phyloP scores from a whole-genome alignment of 2,888 invertebrate species.

The Plutella xylostella region DNA sequence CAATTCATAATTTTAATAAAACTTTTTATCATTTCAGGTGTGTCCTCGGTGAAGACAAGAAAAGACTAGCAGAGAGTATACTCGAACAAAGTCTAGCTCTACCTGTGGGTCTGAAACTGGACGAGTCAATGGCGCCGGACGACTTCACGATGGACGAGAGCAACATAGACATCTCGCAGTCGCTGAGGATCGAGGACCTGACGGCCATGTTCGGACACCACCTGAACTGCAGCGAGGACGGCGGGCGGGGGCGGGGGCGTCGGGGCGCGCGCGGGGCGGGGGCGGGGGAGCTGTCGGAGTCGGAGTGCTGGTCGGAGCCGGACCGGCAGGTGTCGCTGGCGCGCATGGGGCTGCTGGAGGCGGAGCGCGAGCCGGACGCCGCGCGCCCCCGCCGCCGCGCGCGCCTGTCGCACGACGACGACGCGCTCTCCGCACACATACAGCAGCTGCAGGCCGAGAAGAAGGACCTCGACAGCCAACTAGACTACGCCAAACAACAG shows the following conservation, averaged over 20 bases:
- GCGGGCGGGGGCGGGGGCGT: constrained; percentile 26
- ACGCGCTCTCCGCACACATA: constrained; percentile 39
- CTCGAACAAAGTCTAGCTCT: constrained; percentile 60
- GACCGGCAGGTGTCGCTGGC: constrained; percentile 85
- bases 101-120: constrained; percentile 56
- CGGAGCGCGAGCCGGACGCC: constrained; percentile 34
- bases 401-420: constrained; percentile 51
- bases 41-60: constrained; percentile 61
- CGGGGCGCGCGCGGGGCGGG: constrained; percentile 38
- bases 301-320: constrained; percentile 90
- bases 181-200: constrained; percentile 53
- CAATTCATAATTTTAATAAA: neutral
- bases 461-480: constrained; percentile 53
- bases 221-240: constrained; percentile 37
- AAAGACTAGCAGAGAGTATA: constrained; percentile 58
- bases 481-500: constrained; percentile 40
- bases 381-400: constrained; percentile 53
- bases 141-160: constrained; percentile 59
- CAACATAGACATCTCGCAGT: constrained; percentile 52
- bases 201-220: constrained; percentile 64
- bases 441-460: constrained; percentile 42
- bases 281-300: constrained; percentile 69
- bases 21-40: constrained; percentile 34
- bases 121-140: constrained; percentile 57
- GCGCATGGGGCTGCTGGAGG: constrained; percentile 74